Percentiles rank a stretch among this genome's conserved stretches.
Conservation (phyloP, 2,888 invertebrate species). For the Dugesia japonica region DNA sequence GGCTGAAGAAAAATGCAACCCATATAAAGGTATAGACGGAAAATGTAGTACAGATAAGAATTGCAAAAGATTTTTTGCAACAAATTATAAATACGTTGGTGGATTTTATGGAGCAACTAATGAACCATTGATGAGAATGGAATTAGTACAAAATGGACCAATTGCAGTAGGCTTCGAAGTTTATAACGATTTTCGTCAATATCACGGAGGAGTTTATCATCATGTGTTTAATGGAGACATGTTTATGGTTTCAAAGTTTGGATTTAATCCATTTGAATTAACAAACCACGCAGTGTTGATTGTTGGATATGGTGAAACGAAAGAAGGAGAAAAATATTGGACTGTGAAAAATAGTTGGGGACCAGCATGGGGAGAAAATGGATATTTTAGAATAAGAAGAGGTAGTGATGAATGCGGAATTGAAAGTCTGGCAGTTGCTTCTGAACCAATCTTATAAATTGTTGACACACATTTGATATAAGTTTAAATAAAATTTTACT, state of each 20-base stretch:
- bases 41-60: slow-evolving; percentile 41
- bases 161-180: slow-evolving; percentile 50
- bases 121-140: slow-evolving; percentile 43
- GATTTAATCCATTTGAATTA: slow-evolving; percentile 49
- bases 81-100: slow-evolving; percentile 50
- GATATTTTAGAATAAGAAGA: slow-evolving; percentile 45
- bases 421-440: slow-evolving; percentile 44
- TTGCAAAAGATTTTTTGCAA: slow-evolving; percentile 48
- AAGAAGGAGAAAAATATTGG: slow-evolving; percentile 45
- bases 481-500: too few species aligned
- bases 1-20: slow-evolving; percentile 49
- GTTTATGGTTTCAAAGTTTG: slow-evolving; percentile 36
- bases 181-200: slow-evolving; percentile 42
- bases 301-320: slow-evolving; percentile 49
- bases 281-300: slow-evolving; percentile 50
- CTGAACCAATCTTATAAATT: slow-evolving; percentile 23
- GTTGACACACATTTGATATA: too few species aligned
- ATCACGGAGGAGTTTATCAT: slow-evolving; percentile 29
- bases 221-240: background rate
- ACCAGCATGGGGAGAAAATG: slow-evolving; percentile 43
- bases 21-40: slow-evolving; percentile 47
- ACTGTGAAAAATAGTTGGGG: slow-evolving; percentile 49
- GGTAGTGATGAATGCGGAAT: slow-evolving; percentile 47
- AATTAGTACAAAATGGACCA: slow-evolving; percentile 43
- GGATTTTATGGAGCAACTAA: slow-evolving; percentile 50